These are phyloP conservation scores for Cyaniris semiargus DNA, from an alignment of 2,888 invertebrate genomes.

Conservation along the genomic window DNA sequence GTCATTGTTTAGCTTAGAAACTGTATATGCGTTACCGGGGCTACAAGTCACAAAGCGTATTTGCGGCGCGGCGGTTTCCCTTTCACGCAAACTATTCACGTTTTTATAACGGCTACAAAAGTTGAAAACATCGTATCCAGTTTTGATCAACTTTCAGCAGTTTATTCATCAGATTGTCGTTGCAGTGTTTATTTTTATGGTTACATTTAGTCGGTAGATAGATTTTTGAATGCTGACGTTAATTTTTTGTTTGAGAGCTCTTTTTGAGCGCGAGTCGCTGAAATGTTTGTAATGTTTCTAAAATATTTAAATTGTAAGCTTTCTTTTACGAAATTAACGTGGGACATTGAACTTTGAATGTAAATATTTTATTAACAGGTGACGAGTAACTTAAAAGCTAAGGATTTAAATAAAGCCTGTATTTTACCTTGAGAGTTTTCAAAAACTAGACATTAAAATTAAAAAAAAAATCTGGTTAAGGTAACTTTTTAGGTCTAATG, in stretches of 20 bases:
- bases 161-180: not conserved
- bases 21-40: not conserved
- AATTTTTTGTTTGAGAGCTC: not conserved
- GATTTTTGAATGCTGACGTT: not conserved
- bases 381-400: not conserved
- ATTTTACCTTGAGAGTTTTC: not conserved
- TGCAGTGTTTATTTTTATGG: not conserved
- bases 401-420: not conserved
- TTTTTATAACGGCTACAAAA: not conserved
- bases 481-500: not conserved
- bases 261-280: not conserved
- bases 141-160: constrained; percentile 4
- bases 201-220: not conserved
- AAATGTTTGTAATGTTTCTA: not conserved
- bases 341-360: not conserved
- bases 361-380: too few relatives aligned
- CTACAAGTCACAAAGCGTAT: not conserved
- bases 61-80: not conserved
- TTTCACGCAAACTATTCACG: not conserved
- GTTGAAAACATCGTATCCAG: not conserved
- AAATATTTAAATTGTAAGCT: not conserved
- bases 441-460: not conserved
- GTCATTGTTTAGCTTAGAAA: not conserved
- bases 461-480: too few relatives aligned
- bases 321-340: not conserved